Base-by-base conservation (phyloP, 2,113 vertebrate species). In the Poeciliopsis retropinna region DNA sequence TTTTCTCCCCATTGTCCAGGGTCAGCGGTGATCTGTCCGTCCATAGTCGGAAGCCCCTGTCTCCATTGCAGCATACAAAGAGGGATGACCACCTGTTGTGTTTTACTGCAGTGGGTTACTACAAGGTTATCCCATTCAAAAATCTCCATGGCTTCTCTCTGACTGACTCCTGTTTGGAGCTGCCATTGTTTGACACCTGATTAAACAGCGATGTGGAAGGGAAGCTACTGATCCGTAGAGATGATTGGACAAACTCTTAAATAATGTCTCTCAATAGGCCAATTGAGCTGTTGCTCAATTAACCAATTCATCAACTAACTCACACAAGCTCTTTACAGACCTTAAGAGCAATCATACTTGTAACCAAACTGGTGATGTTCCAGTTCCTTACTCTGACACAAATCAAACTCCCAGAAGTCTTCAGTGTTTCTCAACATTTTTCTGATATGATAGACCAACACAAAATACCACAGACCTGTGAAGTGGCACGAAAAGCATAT, bases 41-140 rank as follows among this genome's bases (percentile, higher is more conserved):
- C 25, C 54, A 0, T 37, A 54, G 80, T 81, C 84, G 89, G 92
- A 93, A 91, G 87, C 91, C 90, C 89, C 91, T 92, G 91, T 82
- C 88, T 86, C 64, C 79, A 73, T 22, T 51, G 51, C 70, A 11
- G 64, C 19, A 67, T 79, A 82, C 77, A 81, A 87, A 90, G 83
- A 88, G 72, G 82, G 84, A 90, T 71, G 83, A 79, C 90, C 89
- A 86, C 90, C 88, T 89, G 89, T 73, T 88, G 88, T 79, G 85
- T 88, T 81, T 78, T 54, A 44, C 67, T 12, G 44, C 61, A 4
- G 10, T 31, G 76, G 79, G 88, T 89, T 82, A 89, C 62, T 47
- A 37, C 34, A n/a, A 85, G 86, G 81, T 88, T 62, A 83, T 81
- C 71, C 73, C 69, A 37, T 79, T 76, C 72, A 73, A 79, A 80